phyloP scores from a whole-genome alignment of 2,113 vertebrate genomes.

The Cacatua alba region DNA sequence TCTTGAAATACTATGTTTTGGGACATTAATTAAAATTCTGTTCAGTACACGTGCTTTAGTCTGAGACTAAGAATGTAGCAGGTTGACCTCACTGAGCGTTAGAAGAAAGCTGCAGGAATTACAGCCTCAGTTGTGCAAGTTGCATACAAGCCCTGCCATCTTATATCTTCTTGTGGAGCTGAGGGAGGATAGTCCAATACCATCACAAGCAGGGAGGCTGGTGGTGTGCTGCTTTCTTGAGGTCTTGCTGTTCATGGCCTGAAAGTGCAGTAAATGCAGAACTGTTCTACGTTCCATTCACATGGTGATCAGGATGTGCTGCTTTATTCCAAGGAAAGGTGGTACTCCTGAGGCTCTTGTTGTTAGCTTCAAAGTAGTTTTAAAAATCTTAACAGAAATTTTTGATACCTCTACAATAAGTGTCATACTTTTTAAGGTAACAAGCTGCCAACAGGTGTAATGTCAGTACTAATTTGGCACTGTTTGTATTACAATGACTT shows the following conservation, averaged over 20 bases:
- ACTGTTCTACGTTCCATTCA: not conserved
- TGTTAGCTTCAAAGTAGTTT: not conserved
- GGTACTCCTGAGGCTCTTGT: not conserved
- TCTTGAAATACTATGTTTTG: not conserved
- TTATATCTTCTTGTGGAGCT: not conserved
- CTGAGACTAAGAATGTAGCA: not conserved
- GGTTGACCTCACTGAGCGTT: not conserved
- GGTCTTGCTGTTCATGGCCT: not conserved
- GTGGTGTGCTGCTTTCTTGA: not conserved
- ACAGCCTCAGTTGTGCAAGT: not conserved
- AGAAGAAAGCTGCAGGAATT: not conserved
- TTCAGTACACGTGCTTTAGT: not conserved
- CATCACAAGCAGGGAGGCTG: not conserved
- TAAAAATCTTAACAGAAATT: not conserved
- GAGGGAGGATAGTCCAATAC: not conserved
- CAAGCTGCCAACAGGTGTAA: not conserved
- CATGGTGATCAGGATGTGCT: not conserved
- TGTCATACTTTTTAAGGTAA: not conserved
- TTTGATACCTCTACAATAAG: not conserved
- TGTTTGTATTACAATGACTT: not conserved
- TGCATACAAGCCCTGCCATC: not conserved
- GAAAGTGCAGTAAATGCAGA: not conserved
- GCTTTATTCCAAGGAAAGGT: not conserved
- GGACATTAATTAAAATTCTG: not conserved
- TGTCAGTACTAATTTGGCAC: not conserved